These are phyloP conservation scores for Pterocles gutturalis DNA, from an alignment of 2,113 vertebrate species.

Conservation along the genomic window DNA sequence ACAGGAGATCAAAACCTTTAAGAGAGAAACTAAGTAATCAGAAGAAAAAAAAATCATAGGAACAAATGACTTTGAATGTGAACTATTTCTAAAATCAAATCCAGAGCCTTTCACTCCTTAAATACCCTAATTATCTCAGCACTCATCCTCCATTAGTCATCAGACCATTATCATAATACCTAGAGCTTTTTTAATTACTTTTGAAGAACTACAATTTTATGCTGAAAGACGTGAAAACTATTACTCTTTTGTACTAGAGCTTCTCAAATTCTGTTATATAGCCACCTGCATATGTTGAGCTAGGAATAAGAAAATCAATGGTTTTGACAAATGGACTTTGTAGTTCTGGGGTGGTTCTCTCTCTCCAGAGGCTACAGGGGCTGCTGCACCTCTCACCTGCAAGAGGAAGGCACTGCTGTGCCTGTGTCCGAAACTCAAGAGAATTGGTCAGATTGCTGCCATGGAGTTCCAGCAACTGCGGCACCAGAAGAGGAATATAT, in stretches of 20 bases:
- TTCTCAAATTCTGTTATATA: not conserved
- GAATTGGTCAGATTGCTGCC: not conserved
- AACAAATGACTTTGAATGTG: not conserved
- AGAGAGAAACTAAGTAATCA: not conserved
- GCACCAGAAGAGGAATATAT: not conserved
- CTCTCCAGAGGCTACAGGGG: not conserved
- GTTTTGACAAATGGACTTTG: not conserved
- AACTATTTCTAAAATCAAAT: not conserved
- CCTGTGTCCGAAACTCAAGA: fast-evolving
- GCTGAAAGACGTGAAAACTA: not conserved
- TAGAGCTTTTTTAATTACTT: not conserved
- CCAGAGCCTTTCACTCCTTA: not conserved
- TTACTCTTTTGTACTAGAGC: not conserved
- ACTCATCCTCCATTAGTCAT: not conserved
- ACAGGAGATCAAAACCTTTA: not conserved
- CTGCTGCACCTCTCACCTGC: not conserved
- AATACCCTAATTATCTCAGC: not conserved
- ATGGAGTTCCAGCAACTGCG: not conserved
- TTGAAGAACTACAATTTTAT: not conserved
- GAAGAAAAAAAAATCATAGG: not conserved
- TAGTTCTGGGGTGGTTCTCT: not conserved
- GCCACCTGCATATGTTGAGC: not conserved
- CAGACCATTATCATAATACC: not conserved
- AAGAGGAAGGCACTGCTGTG: not conserved
- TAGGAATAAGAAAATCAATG: not conserved